Evolutionary conservation across 2,113 vertebrate species (phyloP).

Genomic region (Scophthalmus maximus): DNA sequence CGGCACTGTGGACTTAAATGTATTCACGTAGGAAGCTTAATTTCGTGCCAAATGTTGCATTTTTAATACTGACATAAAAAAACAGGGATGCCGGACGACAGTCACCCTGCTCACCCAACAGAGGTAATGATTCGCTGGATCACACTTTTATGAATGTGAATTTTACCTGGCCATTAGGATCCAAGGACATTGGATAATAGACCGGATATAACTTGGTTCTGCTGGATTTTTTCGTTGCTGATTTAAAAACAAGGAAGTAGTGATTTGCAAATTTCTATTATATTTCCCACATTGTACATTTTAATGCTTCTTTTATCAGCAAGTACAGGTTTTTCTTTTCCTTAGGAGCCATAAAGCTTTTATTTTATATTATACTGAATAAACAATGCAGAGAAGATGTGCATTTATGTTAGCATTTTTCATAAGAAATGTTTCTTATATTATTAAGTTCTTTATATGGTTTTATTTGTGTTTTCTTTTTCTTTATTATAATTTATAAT

Average conservation of each 20-base stretch:
- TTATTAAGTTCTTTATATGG: no score
- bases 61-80: conserved; percentile 72
- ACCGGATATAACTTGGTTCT: not conserved
- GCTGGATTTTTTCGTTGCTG: not conserved
- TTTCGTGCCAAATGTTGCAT: conserved; percentile 71
- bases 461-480: no score
- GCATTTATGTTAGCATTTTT: no score
- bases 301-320: conserved; percentile 9
- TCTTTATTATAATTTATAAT: no score
- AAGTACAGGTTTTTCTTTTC: not conserved
- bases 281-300: conserved; percentile 13
- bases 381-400: no score
- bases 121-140: conserved; percentile 28
- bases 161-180: conserved; percentile 1
- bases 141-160: conserved; percentile 16
- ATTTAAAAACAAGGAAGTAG: not conserved
- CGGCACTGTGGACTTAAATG: conserved; percentile 53
- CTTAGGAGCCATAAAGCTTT: not conserved
- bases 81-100: conserved; percentile 31
- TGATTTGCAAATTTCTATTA: not conserved
- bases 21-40: conserved; percentile 66
- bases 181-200: not conserved
- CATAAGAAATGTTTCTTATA: no score
- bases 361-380: no score
- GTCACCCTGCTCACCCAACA: conserved; percentile 12